phyloP scores from a whole-genome alignment of 2,113 vertebrate genomes.

The Cettia cetti region DNA sequence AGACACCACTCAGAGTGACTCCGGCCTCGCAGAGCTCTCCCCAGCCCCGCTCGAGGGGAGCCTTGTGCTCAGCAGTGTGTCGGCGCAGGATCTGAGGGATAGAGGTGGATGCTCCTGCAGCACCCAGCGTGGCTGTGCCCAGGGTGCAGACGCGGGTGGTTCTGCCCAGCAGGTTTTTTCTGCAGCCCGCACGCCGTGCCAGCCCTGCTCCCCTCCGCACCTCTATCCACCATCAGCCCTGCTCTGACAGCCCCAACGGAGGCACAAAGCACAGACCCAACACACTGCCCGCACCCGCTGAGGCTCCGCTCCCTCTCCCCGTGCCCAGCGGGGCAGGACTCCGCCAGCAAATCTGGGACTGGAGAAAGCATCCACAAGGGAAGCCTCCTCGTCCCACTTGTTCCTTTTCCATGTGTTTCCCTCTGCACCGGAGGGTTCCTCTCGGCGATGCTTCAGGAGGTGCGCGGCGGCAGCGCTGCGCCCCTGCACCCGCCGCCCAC shows the following conservation, averaged over 20 bases:
- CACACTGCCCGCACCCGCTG: not conserved
- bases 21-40: too few species aligned
- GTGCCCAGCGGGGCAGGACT: not conserved
- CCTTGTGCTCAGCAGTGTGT: not conserved
- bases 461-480: not conserved
- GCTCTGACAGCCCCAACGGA: not conserved
- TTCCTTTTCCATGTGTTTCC: not conserved
- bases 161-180: not conserved
- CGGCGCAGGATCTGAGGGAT: fast-evolving
- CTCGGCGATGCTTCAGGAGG: not conserved
- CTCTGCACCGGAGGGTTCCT: not conserved
- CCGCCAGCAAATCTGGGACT: not conserved
- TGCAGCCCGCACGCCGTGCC: not conserved
- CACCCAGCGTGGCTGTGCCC: not conserved
- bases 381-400: not conserved
- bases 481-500: not conserved
- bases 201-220: not conserved
- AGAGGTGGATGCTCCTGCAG: not conserved
- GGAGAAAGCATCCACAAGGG: not conserved
- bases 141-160: too few species aligned
- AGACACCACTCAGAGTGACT: fast-evolving
- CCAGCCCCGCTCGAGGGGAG: not conserved
- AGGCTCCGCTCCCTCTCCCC: not conserved
- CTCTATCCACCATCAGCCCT: not conserved
- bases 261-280: not conserved